Evolutionary conservation across 2,888 invertebrate genomes (phyloP).

Genomic region (Hyposoter dolosus): DNA sequence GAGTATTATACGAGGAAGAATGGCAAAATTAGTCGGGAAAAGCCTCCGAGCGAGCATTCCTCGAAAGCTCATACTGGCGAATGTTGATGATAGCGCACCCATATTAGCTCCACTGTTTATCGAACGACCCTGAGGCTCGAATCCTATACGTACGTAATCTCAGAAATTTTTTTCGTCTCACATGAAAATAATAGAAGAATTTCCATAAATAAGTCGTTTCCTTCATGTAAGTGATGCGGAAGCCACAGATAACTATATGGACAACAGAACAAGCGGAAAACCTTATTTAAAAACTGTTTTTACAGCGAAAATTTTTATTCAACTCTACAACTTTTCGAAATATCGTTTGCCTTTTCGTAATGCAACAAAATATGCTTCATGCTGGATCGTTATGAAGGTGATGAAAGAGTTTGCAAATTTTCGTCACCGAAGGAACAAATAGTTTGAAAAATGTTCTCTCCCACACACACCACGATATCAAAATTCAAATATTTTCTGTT

Average conservation of each 20-base stretch:
- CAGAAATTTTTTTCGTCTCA: conserved; percentile 22
- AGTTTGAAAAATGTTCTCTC: no score
- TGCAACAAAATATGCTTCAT: no score
- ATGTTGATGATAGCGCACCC: conserved; percentile 38
- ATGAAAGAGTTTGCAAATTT: no score
- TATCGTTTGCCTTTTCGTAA: not conserved
- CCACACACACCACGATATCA: not conserved
- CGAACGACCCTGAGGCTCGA: conserved; percentile 44
- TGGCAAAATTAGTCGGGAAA: conserved; percentile 54
- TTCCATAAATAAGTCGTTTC: not conserved
- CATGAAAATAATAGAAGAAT: conserved; percentile 8
- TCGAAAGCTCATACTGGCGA: conserved; percentile 19
- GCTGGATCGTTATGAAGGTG: no score
- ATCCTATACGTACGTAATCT: not conserved
- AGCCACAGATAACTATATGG: not conserved
- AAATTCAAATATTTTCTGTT: not conserved
- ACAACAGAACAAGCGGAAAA: not conserved
- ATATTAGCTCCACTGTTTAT: conserved; percentile 55
- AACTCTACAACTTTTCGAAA: not conserved
- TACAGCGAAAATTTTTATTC: not conserved
- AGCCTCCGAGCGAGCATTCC: conserved; percentile 48
- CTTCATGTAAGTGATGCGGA: not conserved
- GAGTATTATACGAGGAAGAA: conserved; percentile 49
- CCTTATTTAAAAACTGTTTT: not conserved
- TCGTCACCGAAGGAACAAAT: no score